A percentile compares a stretch with the other conserved stretches of the same genome.
phyloP scores from a whole-genome alignment of 2,797 vertebrate genomes.

The Pipistrellus nathusii region DNA sequence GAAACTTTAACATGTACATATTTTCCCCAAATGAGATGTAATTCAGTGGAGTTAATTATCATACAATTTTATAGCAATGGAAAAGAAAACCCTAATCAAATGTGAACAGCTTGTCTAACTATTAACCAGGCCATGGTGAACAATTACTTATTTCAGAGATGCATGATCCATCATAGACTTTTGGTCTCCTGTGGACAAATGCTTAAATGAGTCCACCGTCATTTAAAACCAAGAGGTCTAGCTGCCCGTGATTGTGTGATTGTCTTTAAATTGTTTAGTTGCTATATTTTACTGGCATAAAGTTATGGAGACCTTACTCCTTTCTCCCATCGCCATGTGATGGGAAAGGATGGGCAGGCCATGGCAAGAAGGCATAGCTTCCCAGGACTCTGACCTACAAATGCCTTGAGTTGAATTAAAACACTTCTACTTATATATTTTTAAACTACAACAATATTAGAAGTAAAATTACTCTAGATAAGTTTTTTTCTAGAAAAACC shows the following conservation, averaged over 20 bases:
- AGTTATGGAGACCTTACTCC: constrained; percentile 70
- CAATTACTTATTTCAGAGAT: constrained; percentile 87
- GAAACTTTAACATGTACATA: constrained; percentile 70
- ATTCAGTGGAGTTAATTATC: constrained; percentile 85
- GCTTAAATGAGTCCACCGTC: constrained; percentile 84
- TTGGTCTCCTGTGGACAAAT: constrained; percentile 84
- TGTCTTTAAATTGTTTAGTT: constrained; percentile 80
- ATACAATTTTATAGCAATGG: constrained; percentile 83
- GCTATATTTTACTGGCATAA: constrained; percentile 80
- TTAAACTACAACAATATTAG: constrained; percentile 22
- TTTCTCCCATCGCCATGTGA: constrained; percentile 56
- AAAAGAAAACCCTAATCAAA: constrained; percentile 86
- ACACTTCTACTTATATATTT: constrained; percentile 12
- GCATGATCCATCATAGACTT: constrained; percentile 84
- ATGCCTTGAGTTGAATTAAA: constrained; percentile 13
- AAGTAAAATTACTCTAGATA: constrained; percentile 28
- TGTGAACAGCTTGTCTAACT: constrained; percentile 84
- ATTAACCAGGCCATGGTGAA: constrained; percentile 87
- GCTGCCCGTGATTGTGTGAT: constrained; percentile 78
- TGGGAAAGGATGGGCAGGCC: not conserved
- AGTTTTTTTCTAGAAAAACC: constrained; percentile 37
- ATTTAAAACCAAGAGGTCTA: constrained; percentile 84
- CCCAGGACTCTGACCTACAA: constrained; percentile 1
- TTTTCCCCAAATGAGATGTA: constrained; percentile 69
- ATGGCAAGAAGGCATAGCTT: not conserved